These are phyloP conservation scores for Neotoxoptera formosana DNA, from an alignment of 1,140 invertebrate genomes.

Conservation along the genomic window DNA sequence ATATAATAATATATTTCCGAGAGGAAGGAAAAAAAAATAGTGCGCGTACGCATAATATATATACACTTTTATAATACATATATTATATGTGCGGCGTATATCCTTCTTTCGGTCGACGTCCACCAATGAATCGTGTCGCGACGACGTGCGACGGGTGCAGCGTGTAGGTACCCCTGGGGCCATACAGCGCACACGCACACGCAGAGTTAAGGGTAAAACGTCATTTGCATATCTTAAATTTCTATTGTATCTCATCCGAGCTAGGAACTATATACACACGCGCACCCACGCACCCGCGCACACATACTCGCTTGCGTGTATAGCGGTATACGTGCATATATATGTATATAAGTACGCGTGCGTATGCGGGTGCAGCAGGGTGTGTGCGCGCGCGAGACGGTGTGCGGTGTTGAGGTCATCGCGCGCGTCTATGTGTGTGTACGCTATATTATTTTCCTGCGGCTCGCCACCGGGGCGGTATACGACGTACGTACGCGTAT, in stretches of 20 bases:
- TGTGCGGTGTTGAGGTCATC: conserved; percentile 44
- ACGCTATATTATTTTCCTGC: conserved; percentile 16
- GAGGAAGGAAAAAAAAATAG: not conserved
- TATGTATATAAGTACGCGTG: too few relatives aligned
- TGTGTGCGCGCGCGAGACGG: too few relatives aligned
- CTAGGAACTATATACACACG: not conserved
- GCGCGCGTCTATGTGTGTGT: conserved; percentile 20
- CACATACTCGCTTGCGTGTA: too few relatives aligned
- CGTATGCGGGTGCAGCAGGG: too few relatives aligned
- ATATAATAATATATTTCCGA: not conserved
- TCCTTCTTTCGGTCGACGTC: conserved; percentile 19
- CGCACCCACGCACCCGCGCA: too few relatives aligned
- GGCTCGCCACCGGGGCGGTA: not conserved
- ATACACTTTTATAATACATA: too few relatives aligned
- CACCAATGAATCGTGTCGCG: conserved; percentile 24
- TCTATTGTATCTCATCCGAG: conserved; percentile 55
- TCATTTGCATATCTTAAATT: conserved; percentile 58
- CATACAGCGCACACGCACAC: not conserved
- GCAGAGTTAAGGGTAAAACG: conserved; percentile 27
- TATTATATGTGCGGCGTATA: not conserved
- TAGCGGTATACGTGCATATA: not conserved
- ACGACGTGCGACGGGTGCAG: not conserved
- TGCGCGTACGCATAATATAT: not conserved
- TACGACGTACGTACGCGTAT: not conserved
- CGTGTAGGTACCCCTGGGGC: conserved; percentile 9